Evolutionary conservation across 1,140 invertebrate species (phyloP), one percentile per base, ranked within the genome.

Genomic region (Acarapis woodi): DNA sequence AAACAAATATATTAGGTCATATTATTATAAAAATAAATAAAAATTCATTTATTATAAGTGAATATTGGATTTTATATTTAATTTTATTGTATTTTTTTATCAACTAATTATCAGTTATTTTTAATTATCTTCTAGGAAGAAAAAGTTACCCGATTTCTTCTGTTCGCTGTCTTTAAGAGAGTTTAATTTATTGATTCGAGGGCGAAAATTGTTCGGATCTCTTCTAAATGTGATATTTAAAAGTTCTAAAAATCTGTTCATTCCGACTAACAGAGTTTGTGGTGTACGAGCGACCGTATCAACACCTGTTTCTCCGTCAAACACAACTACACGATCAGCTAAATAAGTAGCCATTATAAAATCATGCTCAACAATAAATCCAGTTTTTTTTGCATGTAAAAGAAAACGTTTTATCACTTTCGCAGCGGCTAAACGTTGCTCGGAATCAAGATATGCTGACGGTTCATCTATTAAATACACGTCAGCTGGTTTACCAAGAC

Each of bases 331-430:
- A 35, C 90, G 65, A 59, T 99, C 93, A 12, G 93, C 87, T 28
- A 99, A 62, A 59, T 99, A 99, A 0, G 93, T 97, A 2, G 88
- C 87, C 93, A 99, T 99, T 37, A 99, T 99, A 51, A 97, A 97
- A 66, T 99, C 93, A 69, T 99, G 93, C 66, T 99, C 93, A 1
- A 99, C 93, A 21, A 99, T 73, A 57, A 99, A 99, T 21, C 87
- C 93, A 20, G 90, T 99, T 55, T 94, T 90, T 61, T 99, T 99
- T 0, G 90, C 82, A 52, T 99, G 90, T 26, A 99, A 62, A 56
- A 99, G 93, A 53, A 93, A 97, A 46, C 87, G 22, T 37, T 50
- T 90, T 50, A 37, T 54, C 32, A 49, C 90, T 67, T 97, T 97
- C 43, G 93, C 88, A 38, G 88, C 87, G 41, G 94, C 80, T 23